These are phyloP conservation scores for Onychomys arenicola DNA, from an alignment of 2,797 vertebrate genomes.

Conservation along the genomic window DNA sequence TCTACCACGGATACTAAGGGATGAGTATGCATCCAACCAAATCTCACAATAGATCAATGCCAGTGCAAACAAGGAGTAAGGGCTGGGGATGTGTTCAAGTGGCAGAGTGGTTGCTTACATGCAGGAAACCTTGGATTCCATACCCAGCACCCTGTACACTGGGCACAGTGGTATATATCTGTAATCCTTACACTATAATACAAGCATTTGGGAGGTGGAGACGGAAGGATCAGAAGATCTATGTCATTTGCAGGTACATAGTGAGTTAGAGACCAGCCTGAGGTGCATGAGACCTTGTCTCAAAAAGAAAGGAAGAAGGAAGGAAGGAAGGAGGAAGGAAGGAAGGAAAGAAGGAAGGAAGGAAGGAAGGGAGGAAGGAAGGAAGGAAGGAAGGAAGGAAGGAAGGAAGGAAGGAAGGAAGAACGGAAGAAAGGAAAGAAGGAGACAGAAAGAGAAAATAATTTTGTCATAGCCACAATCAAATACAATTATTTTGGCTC, in stretches of 20 bases:
- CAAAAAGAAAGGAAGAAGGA: too few species aligned
- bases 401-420: too few species aligned
- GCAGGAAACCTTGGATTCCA: not conserved
- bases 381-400: too few species aligned
- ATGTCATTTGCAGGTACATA: not conserved
- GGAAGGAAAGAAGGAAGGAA: too few species aligned
- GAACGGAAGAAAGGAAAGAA: rapidly evolving
- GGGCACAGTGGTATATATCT: not conserved
- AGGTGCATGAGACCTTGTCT: not conserved
- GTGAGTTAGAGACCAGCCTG: not conserved
- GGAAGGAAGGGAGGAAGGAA: rapidly evolving
- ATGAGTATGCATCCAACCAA: not conserved
- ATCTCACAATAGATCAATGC: not conserved
- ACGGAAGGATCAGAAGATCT: not conserved
- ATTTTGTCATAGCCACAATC: not conserved
- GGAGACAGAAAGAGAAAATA: not conserved
- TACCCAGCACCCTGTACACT: not conserved
- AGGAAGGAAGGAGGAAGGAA: too few species aligned
- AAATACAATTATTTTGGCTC: not conserved
- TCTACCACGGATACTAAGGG: not conserved
- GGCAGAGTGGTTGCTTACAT: not conserved
- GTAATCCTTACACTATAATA: not conserved
- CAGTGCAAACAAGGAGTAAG: too few species aligned
- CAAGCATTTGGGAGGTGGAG: not conserved
- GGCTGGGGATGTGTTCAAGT: not conserved